Base-by-base conservation (phyloP, 2,113 vertebrate species). In the Pseudorhombus dupliciocellatus region DNA sequence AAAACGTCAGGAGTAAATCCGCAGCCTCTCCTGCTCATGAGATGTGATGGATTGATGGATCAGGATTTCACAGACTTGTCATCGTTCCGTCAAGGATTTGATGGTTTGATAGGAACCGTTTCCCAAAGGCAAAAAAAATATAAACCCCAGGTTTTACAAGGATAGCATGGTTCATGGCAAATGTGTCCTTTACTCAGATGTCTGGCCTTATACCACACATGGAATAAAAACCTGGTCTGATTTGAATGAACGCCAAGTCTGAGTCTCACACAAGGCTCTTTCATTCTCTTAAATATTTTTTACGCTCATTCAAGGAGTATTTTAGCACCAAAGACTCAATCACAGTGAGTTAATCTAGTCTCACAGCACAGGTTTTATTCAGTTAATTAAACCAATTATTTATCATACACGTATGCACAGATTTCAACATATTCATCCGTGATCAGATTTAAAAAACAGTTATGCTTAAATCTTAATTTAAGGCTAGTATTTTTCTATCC, bases 61-160 rank as follows among this genome's bases (percentile, higher is more conserved):
- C 60, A 24, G 71, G 54, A 58, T 71, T 85, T 75, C 63, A 53
- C 70, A 78, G 73, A 68, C 30, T 65, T 85, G 81, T 80, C 56
- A 53, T 64, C 55, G 34, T 65, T 64, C 14, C 31, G 56, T 28
- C 15, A 53, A 82, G 60, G 81, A 56, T 71, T 73, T 31, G 30
- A 30, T 73, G 50, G 54, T 73, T 57, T 82, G 75, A 78, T 85
- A 70, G 80, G 55, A 81, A 80, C 75, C 66, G 67, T 55, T 59
- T 84, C 73, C 61, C 70, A 79, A 75, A 72, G 14, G 18, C 14
- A 50, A 7, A 18, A 80, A 84, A 70, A 89, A 75, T 75, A 81
- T 80, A 87, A 87, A 88, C 67, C 70, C 28, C 7, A 63, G 59
- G 59, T 86, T 91, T 90, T 88, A 90, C 80, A 86, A 86, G 85